phyloP scores from a whole-genome alignment of 2,888 invertebrate species.

The Leuctra nigra region DNA sequence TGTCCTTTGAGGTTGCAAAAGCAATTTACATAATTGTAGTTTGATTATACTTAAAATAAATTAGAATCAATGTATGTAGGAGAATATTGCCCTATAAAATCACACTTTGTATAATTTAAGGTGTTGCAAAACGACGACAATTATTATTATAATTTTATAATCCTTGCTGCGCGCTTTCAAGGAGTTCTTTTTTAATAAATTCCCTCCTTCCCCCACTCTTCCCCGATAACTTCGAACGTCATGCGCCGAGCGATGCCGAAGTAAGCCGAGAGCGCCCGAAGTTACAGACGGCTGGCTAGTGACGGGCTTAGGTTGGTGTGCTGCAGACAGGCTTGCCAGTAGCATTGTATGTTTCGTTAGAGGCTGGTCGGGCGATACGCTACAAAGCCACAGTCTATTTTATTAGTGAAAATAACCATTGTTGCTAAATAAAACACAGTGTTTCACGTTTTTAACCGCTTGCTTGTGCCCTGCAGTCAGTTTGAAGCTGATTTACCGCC shows the following conservation, averaged over 20 bases:
- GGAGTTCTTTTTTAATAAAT: too few species aligned
- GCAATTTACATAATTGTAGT: too few species aligned
- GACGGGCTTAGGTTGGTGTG: conserved; percentile 13
- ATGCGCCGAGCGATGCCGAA: conserved; percentile 26
- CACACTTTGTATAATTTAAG: too few species aligned
- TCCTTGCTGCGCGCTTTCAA: too few species aligned
- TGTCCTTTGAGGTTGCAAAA: too few species aligned
- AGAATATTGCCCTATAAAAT: too few species aligned
- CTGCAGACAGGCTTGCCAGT: conserved; percentile 20
- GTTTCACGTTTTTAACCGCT: not conserved
- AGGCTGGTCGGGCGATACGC: conserved; percentile 24
- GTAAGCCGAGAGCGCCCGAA: conserved; percentile 25
- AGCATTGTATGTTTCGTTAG: conserved; percentile 26
- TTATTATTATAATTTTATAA: too few species aligned
- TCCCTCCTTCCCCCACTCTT: conserved; percentile 19
- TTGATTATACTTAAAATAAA: too few species aligned
- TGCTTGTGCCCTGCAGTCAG: conserved; percentile 4
- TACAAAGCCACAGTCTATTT: conserved; percentile 4
- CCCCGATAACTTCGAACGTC: conserved; percentile 18
- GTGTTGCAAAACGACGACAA: too few species aligned
- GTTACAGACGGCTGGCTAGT: conserved; percentile 24
- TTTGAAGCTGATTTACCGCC: not conserved
- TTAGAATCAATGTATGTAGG: too few species aligned
- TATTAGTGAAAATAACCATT: conserved; percentile 3
- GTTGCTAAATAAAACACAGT: conserved; percentile 6